Evolutionary conservation across 2,113 vertebrate species (phyloP), one percentile per base, ranked within the genome.

Genomic region (Nannospalax galili): DNA sequence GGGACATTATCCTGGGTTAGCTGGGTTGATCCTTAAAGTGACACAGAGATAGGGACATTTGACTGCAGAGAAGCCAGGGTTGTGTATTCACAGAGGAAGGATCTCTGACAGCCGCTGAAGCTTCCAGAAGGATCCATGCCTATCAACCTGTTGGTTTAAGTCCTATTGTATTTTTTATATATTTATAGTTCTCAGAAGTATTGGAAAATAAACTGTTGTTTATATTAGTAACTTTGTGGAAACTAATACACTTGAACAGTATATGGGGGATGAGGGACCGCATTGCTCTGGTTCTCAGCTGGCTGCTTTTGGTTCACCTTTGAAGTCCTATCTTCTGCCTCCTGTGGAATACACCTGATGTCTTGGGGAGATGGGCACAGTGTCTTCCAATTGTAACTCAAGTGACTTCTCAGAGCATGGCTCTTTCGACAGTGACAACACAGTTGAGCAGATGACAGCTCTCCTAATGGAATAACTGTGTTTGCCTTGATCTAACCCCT

Each of bases 361-460:
- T 72, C 37, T 80, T 42, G 65, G 82, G n/a, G 52, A 52, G 48
- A 69, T 8, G 74, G n/a, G 17, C 7, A 19, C 11, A 10, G 0
- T 62, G 20, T 56, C 75, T 62, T n/a, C 20, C 3, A 7, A 73
- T 52, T 77, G 67, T 84, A 65, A 10, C 45, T 84, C 93, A 88
- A 82, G 94, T 82, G 88, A 81, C 93, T 96, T 97, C 90, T 97
- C 94, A 90, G 95, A 97, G 48, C 48, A 11, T 52, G 6, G 48
- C 48, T 52, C 48, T 52, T 52, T 6, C 6, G 48, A 52, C 11
- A 52, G 97, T 91, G 95, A 97, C 87, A 92, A 88, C 67, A 0
- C 12, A 24, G 22, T 65, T 20, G 69, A 92, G 95, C 30, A 40
- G 90, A 85, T 91, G 87, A 78, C 93, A 79, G 88, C 75, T 95